These are phyloP conservation scores for Coturnix japonica DNA, from an alignment of 2,113 vertebrate genomes.

Conservation along the genomic window DNA sequence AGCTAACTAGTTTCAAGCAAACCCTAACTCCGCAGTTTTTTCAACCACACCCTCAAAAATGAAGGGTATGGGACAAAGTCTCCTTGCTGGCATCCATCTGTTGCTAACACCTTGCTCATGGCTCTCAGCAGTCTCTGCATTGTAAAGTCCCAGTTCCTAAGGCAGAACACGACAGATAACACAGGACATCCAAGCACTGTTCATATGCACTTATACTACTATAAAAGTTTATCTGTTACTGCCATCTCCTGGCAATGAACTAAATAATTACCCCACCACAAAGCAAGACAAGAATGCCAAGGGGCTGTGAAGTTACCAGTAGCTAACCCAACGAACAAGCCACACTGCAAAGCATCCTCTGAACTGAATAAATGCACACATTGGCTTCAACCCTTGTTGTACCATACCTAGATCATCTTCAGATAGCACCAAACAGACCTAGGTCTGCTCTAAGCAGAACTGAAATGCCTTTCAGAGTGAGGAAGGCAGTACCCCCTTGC, in stretches of 20 bases:
- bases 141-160: background rate
- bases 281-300: background rate
- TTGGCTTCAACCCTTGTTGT: background rate
- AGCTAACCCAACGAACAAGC: background rate
- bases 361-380: background rate
- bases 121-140: background rate
- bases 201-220: background rate
- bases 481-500: background rate
- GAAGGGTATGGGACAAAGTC: no score
- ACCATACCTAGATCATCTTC: background rate
- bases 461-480: background rate
- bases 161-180: background rate
- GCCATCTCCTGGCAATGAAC: constrained; percentile 39
- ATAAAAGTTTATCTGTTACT: background rate
- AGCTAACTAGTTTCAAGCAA: background rate
- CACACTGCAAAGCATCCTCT: background rate
- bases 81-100: accelerated
- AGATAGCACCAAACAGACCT: background rate
- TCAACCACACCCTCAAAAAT: background rate
- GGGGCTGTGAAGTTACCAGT: background rate
- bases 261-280: background rate
- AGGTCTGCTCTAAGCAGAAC: background rate
- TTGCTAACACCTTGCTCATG: no score
- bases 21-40: background rate
- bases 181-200: background rate